Conservation (phyloP, 2,888 invertebrate genomes). For the Drosophila gaucha region DNA sequence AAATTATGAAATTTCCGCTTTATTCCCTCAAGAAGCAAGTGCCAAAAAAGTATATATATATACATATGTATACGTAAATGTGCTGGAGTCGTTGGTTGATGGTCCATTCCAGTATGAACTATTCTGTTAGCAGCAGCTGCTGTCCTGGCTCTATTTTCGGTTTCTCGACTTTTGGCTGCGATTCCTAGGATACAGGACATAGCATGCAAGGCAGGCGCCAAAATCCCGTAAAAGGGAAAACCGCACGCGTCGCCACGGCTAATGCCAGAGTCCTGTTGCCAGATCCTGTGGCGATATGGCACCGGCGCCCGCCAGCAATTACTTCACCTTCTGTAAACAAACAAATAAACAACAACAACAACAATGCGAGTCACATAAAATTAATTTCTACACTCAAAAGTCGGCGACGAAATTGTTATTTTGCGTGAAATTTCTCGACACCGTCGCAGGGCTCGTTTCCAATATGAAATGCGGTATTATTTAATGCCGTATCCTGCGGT, state of each 20-base stretch:
- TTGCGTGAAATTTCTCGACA: constrained; percentile 69
- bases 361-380: constrained; percentile 57
- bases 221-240: constrained; percentile 38
- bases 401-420: constrained; percentile 70
- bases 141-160: constrained; percentile 19
- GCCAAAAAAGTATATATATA: constrained; percentile 43
- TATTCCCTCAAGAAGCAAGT: constrained; percentile 41
- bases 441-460: constrained; percentile 32
- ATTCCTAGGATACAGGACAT: constrained; percentile 43
- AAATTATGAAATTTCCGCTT: constrained; percentile 54
- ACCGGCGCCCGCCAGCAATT: constrained; percentile 69
- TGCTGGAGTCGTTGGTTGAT: constrained; percentile 12
- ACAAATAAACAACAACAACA: constrained; percentile 51
- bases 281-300: constrained; percentile 42
- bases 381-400: constrained; percentile 70
- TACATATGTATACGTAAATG: background rate
- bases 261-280: constrained; percentile 28
- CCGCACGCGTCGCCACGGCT: constrained; percentile 60
- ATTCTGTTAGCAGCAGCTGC: constrained; percentile 21
- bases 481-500: constrained; percentile 24
- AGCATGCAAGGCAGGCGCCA: constrained; percentile 55
- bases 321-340: constrained; percentile 73
- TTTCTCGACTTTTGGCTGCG: constrained; percentile 50
- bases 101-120: constrained; percentile 18
- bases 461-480: constrained; percentile 35